Conservation (phyloP, 2,888 invertebrate species). For the Abscondita cerata region DNA sequence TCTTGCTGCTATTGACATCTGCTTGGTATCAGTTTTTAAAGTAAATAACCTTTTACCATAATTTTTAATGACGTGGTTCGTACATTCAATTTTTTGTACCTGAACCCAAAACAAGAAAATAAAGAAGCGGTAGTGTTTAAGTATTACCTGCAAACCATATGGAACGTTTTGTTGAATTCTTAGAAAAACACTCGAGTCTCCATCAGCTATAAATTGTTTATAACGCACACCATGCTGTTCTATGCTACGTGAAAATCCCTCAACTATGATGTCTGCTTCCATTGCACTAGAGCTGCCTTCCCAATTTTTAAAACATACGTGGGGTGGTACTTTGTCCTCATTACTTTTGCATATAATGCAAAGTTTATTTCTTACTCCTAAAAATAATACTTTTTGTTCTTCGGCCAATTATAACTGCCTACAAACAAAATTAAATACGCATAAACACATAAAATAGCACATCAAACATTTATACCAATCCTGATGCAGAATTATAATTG, state of each 20-base stretch:
- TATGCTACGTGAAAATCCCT: conserved; percentile 2
- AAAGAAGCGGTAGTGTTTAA: not conserved
- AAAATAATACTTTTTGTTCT: no score
- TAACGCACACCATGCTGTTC: not conserved
- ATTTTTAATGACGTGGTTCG: conserved; percentile 12
- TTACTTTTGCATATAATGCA: not conserved
- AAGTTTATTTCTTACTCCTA: not conserved
- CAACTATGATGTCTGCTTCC: conserved; percentile 8
- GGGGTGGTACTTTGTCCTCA: not conserved
- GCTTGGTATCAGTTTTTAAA: conserved; percentile 9
- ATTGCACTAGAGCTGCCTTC: not conserved
- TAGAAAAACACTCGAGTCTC: not conserved
- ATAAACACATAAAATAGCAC: not conserved
- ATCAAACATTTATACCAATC: conserved; percentile 1
- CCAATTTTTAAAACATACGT: no score
- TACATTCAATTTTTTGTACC: conserved; percentile 13
- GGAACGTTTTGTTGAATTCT: conserved; percentile 10
- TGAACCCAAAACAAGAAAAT: not conserved
- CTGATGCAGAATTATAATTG: conserved; percentile 8
- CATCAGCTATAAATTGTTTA: conserved; percentile 15
- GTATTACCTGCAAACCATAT: not conserved
- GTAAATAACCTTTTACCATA: conserved; percentile 6
- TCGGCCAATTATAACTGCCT: not conserved
- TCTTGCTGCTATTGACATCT: not conserved
- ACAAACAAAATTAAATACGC: not conserved